Percentiles rank a stretch among this genome's conserved stretches.
phyloP scores from a whole-genome alignment of 1,140 invertebrate genomes.

The Solen grandis region DNA sequence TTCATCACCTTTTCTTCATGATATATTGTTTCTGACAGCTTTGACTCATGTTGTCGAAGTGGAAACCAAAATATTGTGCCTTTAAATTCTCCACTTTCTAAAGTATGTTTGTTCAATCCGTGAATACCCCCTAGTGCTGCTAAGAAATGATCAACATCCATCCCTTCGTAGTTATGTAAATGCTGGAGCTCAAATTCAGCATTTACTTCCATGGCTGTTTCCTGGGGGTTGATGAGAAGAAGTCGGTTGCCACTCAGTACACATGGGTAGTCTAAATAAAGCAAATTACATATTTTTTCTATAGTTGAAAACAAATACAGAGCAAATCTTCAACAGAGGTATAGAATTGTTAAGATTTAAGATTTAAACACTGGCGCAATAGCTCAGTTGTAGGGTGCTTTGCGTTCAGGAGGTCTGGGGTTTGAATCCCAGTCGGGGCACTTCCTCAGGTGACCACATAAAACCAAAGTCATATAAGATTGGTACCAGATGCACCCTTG shows the following conservation, averaged over 20 bases:
- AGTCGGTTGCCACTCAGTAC: conserved; percentile 38
- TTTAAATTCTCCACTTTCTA: neutral
- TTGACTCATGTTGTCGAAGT: neutral
- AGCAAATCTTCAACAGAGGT: neutral
- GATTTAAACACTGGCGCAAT: too few species aligned
- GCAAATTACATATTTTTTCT: neutral
- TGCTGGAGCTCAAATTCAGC: conserved; percentile 3
- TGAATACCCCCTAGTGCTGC: conserved; percentile 36
- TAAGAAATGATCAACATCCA: neutral
- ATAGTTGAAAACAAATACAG: neutral
- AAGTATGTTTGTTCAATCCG: neutral
- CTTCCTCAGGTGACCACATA: too few species aligned
- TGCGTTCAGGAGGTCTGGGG: too few species aligned
- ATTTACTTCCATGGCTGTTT: conserved; percentile 1
- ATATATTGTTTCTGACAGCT: conserved; percentile 53
- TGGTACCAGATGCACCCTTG: too few species aligned
- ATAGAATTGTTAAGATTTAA: neutral
- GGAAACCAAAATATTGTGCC: conserved; percentile 4
- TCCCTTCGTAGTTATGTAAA: neutral
- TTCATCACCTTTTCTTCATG: conserved; percentile 53
- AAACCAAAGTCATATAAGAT: too few species aligned
- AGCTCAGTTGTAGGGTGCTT: too few species aligned
- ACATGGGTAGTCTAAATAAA: conserved; percentile 29
- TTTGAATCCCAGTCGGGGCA: too few species aligned
- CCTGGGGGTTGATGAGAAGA: conserved; percentile 39